Base-by-base conservation (phyloP, 1,140 invertebrate genomes). In the Drosophila subpulchrella region DNA sequence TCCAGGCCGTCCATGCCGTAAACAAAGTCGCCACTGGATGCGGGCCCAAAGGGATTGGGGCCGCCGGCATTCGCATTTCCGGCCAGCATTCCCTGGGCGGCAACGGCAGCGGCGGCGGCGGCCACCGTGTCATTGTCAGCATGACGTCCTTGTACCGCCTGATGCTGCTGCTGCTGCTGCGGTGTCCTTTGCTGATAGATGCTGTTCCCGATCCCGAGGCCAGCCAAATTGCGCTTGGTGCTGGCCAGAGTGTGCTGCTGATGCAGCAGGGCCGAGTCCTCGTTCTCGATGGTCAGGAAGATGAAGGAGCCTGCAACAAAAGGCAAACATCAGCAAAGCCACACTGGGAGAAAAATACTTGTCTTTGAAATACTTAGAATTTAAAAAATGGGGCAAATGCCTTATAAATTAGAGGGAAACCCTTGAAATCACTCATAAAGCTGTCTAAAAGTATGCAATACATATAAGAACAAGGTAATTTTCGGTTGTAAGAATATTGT, bases 201-300 rank as follows among this genome's bases (percentile, higher is more conserved):
- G 47, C 81, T 57, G 55, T 75, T 75, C 27, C 51, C 34, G 27
- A 71, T 70, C 42, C 71, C 71, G 38, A 63, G 46, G 15, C 58
- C 57, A 1, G 78, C 93, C 92, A 94, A 81, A 70, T 93, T 61
- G 81, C 93, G 84, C 93, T 94, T 81, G 12, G 94, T 95, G 10
- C 95, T 94, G 2, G 95, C 94, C 42, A 95, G 82, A 10, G 95
- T 95, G 76, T 94, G 94, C 80, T 95, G 94, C 76, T 95, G 95
- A 82, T 94, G 94, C 75, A 95, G 94, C 76, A 95, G 95, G 93
- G 83, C 83, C 36, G 94, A 96, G 90, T 94, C 94, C 85, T 94
- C 95, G 41, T 96, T 96, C 93, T 99, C 98, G 38, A 98, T 96
- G 17, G 97, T 96, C 41, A 98, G 94, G 91, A 99, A 99, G 78